phyloP scores from a whole-genome alignment of 2,888 invertebrate species.

The Rotaria magnacalcarata region DNA sequence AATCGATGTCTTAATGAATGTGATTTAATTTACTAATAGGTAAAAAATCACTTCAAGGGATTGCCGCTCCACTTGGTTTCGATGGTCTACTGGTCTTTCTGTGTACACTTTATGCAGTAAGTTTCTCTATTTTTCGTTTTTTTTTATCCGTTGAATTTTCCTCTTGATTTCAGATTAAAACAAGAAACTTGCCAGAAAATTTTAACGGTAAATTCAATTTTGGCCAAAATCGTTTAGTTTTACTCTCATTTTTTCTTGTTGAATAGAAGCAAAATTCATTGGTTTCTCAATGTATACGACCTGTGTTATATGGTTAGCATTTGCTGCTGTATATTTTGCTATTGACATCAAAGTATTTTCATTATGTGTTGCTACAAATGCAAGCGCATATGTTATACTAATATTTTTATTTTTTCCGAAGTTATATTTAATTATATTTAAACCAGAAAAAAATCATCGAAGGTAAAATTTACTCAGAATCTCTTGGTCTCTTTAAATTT shows the following conservation, averaged over 20 bases:
- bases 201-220: constrained; percentile 70
- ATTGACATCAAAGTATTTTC: constrained; percentile 65
- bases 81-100: constrained; percentile 70
- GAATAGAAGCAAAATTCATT: constrained; percentile 62
- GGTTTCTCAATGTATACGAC: constrained; percentile 99
- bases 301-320: constrained; percentile 94
- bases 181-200: constrained; percentile 89
- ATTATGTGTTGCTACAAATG: constrained; percentile 70
- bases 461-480: constrained; percentile 49
- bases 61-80: constrained; percentile 72
- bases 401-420: constrained; percentile 73
- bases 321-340: constrained; percentile 91
- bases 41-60: constrained; percentile 19
- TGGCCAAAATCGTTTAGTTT: neutral
- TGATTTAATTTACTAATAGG: neutral
- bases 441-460: constrained; percentile 73
- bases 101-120: constrained; percentile 88
- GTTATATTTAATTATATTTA: constrained; percentile 71
- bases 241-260: neutral
- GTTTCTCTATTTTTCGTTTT: constrained; percentile 58
- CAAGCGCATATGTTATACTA: constrained; percentile 71
- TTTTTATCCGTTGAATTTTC: too few relatives aligned
- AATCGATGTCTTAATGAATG: too few relatives aligned
- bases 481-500: too few relatives aligned
- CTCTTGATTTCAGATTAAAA: constrained; percentile 50